A percentile compares a stretch with the other conserved stretches of the same genome.
phyloP scores from a whole-genome alignment of 2,113 vertebrate genomes.

The Todiramphus chloris region DNA sequence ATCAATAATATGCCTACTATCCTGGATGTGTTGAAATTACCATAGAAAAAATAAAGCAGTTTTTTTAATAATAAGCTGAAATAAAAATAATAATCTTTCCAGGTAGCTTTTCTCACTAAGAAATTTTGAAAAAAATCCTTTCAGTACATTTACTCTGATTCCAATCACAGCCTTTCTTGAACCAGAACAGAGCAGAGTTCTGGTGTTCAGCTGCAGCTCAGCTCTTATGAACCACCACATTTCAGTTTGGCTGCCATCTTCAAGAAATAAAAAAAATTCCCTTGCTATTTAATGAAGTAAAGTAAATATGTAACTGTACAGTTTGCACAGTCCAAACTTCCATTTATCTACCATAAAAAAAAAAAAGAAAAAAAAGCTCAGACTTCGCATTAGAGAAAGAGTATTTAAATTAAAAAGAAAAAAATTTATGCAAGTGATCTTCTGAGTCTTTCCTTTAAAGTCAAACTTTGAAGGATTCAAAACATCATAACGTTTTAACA shows the following conservation, averaged over 20 bases:
- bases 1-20: background rate
- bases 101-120: background rate
- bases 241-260: background rate
- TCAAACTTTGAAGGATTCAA: background rate
- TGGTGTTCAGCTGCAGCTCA: background rate
- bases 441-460: background rate
- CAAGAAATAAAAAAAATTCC: background rate
- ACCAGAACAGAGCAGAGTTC: background rate
- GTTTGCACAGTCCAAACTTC: background rate
- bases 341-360: background rate
- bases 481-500: background rate
- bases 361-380: too few species aligned
- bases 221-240: background rate
- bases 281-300: background rate
- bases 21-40: background rate
- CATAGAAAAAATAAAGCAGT: background rate
- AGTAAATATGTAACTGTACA: conserved; percentile 9
- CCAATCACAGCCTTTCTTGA: background rate
- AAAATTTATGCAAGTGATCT: background rate
- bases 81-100: background rate
- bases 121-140: background rate
- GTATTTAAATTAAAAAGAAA: background rate
- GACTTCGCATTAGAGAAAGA: background rate
- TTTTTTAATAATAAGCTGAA: background rate
- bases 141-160: background rate